Base-by-base conservation (phyloP, 2,888 invertebrate genomes). In the Tipula lateralis region DNA sequence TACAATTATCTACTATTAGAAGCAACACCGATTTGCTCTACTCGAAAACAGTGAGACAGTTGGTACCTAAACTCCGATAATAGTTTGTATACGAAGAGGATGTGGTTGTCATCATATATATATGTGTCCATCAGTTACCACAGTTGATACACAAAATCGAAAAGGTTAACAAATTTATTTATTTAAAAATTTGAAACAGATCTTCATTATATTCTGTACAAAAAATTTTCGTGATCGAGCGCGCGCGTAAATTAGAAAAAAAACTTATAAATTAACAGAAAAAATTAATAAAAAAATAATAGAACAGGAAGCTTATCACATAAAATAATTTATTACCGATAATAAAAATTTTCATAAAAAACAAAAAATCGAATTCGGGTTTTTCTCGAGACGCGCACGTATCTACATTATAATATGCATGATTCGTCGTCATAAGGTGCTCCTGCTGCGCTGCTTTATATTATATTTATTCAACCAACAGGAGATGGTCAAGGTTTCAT, bases 301-400 rank as follows among this genome's bases (percentile, higher is more conserved):
- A n/a, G 44, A 66, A 66, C 66, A 66, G 66, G 66, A 66, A 24
- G 66, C 66, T 66, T 24, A 66, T 66, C 66, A 66, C 66, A 66
- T 66, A 66, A 66, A 66, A 66, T 66, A 24, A 66, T 66, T 66
- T 66, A 66, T 24, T 66, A 66, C 66, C 66, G 66, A 66, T 66
- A 19, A 66, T 66, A 66, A 66, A 66, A 24, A 66, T 66, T 66
- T 24, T 19, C n/a, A n/a, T 5, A 19, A 50, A 66, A 6, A 66
- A 7, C 6, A 24, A n/a, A 50, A 50, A 50, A 9, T 66, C 66
- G 66, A 24, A 9, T 66, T 66, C 66, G 66, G 44, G 6, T 66
- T 66, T 66, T 24, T 9, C 6, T 66, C 12, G 66, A 66, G 24
- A 3, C 44, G 12, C 24, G 7, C 66, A 66, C 66, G 66, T 24